phyloP scores from a whole-genome alignment of 2,888 invertebrate species.

The Mesorhabditis sp. region DNA sequence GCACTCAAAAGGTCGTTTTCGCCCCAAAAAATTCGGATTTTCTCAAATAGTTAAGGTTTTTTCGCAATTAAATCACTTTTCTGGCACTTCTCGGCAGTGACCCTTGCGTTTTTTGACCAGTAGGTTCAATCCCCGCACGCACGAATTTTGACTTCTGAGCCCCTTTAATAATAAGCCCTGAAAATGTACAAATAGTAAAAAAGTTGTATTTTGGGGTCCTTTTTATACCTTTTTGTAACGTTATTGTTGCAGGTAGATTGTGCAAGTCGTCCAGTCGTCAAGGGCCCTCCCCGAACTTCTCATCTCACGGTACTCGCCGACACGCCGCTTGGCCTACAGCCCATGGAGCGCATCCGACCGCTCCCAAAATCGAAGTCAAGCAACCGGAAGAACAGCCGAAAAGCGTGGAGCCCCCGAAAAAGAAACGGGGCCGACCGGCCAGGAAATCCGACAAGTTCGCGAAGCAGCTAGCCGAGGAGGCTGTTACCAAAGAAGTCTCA shows the following conservation, averaged over 20 bases:
- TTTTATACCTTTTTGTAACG: neutral
- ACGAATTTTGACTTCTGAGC: too few relatives aligned
- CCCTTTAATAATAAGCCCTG: too few relatives aligned
- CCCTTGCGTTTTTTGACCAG: too few relatives aligned
- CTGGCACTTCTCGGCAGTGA: too few relatives aligned
- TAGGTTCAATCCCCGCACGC: too few relatives aligned
- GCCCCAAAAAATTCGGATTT: too few relatives aligned
- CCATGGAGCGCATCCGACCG: constrained; percentile 60
- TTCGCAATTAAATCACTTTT: too few relatives aligned
- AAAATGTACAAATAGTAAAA: too few relatives aligned
- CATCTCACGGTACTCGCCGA: constrained; percentile 98
- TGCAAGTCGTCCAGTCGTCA: constrained; percentile 88
- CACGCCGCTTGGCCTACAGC: constrained; percentile 93
- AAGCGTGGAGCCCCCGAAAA: constrained; percentile 1
- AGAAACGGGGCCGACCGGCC: constrained; percentile 42
- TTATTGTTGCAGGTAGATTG: constrained; percentile 70
- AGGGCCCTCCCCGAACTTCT: constrained; percentile 98
- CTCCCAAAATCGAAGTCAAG: constrained; percentile 4
- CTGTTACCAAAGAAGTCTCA: constrained; percentile 61
- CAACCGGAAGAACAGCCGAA: constrained; percentile 15
- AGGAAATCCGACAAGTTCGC: constrained; percentile 64
- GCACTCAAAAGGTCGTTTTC: too few relatives aligned
- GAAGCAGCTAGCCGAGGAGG: constrained; percentile 74
- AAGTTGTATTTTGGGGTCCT: neutral
- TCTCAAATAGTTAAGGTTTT: too few relatives aligned